Conservation (phyloP, 2,113 vertebrate species). For the Casuarius casuarius region DNA sequence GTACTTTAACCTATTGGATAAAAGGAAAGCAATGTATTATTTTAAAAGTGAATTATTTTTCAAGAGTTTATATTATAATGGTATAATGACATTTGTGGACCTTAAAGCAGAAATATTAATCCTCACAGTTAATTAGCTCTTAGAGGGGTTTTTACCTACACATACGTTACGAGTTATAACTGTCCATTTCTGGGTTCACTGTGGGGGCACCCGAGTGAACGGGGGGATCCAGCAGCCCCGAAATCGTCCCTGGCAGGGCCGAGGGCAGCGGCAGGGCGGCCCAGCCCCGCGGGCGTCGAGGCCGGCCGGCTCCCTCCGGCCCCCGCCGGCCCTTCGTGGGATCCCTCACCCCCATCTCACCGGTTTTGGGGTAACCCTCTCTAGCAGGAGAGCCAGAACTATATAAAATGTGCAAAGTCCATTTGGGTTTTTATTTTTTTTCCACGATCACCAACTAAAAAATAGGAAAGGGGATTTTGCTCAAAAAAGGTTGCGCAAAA, state of each 20-base stretch:
- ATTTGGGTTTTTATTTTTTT: background rate
- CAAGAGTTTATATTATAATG: conserved; percentile 60
- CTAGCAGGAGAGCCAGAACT: background rate
- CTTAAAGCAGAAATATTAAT: conserved; percentile 52
- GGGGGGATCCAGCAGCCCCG: background rate
- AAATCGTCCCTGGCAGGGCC: background rate
- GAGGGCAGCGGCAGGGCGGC: too few relatives aligned
- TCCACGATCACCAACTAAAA: background rate
- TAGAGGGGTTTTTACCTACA: background rate
- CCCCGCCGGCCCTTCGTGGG: rapidly evolving
- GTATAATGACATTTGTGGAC: conserved; percentile 33
- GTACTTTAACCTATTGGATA: conserved; percentile 57
- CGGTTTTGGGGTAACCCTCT: background rate
- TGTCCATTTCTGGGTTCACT: background rate
- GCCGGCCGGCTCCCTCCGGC: rapidly evolving
- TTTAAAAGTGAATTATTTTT: conserved; percentile 62
- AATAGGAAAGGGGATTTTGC: background rate
- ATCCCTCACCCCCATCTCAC: background rate
- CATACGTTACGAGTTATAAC: background rate
- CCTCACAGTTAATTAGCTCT: conserved; percentile 52
- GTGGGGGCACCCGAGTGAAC: background rate
- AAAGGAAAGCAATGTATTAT: conserved; percentile 65
- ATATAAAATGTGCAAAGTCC: background rate
- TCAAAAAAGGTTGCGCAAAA: background rate
- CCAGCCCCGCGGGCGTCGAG: too few relatives aligned